A percentile compares a stretch with the other conserved stretches of the same genome.
Conservation (phyloP, 2,888 invertebrate genomes). For the Pterostichus niger region DNA sequence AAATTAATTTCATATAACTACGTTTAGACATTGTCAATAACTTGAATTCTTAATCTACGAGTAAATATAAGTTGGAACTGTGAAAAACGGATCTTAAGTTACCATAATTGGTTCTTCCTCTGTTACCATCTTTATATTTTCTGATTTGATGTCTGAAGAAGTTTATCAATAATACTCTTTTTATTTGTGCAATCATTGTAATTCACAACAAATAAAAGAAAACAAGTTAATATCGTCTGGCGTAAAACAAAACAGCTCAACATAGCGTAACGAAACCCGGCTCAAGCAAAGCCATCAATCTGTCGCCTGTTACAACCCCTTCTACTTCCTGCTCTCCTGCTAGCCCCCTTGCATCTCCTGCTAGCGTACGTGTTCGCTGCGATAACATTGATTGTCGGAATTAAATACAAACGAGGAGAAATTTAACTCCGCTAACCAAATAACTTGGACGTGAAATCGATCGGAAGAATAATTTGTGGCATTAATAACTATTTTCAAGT, state of each 20-base stretch:
- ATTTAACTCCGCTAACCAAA: constrained; percentile 62
- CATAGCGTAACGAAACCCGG: not conserved
- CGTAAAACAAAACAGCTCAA: constrained; percentile 15
- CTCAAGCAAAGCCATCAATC: constrained; percentile 16
- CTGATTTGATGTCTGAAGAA: too few relatives aligned
- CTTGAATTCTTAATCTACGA: too few relatives aligned
- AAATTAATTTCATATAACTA: too few relatives aligned
- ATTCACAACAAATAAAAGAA: too few relatives aligned
- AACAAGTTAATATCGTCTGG: not conserved
- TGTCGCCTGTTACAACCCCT: not conserved
- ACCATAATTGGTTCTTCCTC: too few relatives aligned
- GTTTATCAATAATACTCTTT: too few relatives aligned
- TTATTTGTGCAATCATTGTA: not conserved
- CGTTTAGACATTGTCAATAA: too few relatives aligned
- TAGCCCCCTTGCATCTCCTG: not conserved
- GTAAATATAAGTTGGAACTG: too few relatives aligned
- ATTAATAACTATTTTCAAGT: constrained; percentile 44
- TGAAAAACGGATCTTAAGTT: too few relatives aligned
- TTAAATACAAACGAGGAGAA: constrained; percentile 65
- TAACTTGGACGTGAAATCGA: constrained; percentile 55
- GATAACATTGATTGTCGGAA: constrained; percentile 65
- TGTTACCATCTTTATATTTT: too few relatives aligned
- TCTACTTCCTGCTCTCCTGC: not conserved
- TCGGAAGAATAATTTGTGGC: constrained; percentile 29
- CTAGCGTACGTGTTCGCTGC: constrained; percentile 34